Evolutionary conservation across 2,888 invertebrate genomes (phyloP), one percentile per base, ranked within the genome.

Genomic region (Poecilus cupreus): DNA sequence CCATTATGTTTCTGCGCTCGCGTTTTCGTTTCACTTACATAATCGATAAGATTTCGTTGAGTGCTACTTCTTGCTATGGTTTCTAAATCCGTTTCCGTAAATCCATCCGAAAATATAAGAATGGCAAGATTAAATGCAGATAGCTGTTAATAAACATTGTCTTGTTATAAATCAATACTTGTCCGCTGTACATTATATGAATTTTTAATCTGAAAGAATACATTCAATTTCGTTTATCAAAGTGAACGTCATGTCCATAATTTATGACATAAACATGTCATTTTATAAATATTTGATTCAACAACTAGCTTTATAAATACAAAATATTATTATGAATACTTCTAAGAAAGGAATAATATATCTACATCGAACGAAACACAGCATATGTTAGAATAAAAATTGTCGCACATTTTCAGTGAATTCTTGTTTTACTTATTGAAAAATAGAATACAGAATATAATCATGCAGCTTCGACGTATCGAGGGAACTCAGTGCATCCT

Each of bases 101-200:
- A 60, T 60, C 60, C 60, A 18, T 3, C 54, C 54, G 60, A 24
- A 60, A 60, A 60, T 60, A 60, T 26, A 22, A 24, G 57, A 57
- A 57, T 57, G 57, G 57, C 13, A 57, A 60, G 60, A 22, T 22
- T 60, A 60, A 60, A 60, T 24, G 24, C 60, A 60, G 60, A 60
- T 60, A 60, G 60, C 26, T n/a, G 24, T 3, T n/a, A 24, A 26
- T 60, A 22, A 60, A 60, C 13, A 13, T 22, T 22, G 5, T 24
- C 3, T 24, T 24, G 10, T 60, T 43, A 43, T 2, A 43, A n/a
- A 43, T 43, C 43, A 10, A 43, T 43, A 43, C n/a, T 3, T 43
- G n/a, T 11, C 10, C 54, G 18, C 22, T 57, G 18, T 26, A 0
- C 60, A 6, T 26, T 60, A 6, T 13, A 22, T 60, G 10, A 22